Percentiles rank a stretch among this genome's conserved stretches.
These are phyloP conservation scores for Hydropsyche betteni DNA, from an alignment of 2,888 invertebrate genomes.

Conservation along the genomic window DNA sequence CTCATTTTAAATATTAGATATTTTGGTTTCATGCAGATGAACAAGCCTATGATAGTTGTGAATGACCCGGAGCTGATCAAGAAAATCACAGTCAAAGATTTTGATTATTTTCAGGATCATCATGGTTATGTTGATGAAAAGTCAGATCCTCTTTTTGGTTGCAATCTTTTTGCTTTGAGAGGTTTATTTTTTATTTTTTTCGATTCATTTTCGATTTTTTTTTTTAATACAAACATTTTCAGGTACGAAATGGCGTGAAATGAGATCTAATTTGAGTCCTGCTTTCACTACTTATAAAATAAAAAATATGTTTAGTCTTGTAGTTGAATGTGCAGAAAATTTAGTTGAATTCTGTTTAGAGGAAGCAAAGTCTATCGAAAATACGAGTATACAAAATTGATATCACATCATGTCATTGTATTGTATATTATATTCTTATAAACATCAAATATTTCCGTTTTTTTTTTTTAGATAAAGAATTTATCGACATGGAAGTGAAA, in stretches of 20 bases:
- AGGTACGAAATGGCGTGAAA: slow-evolving; percentile 60
- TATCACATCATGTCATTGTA: neutral
- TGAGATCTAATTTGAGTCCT: slow-evolving; percentile 59
- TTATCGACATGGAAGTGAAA: slow-evolving; percentile 11
- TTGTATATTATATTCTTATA: too few relatives aligned
- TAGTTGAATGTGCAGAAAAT: slow-evolving; percentile 59
- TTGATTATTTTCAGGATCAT: slow-evolving; percentile 65
- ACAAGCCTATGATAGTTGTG: slow-evolving; percentile 57
- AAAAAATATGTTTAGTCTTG: slow-evolving; percentile 53
- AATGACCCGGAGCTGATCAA: slow-evolving; percentile 63
- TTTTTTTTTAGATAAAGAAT: slow-evolving; percentile 4
- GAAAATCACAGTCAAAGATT: slow-evolving; percentile 64
- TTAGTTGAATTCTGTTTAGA: slow-evolving; percentile 56
- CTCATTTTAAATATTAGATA: slow-evolving; percentile 54
- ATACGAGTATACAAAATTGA: neutral
- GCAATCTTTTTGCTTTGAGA: slow-evolving; percentile 61
- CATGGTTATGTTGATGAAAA: slow-evolving; percentile 56
- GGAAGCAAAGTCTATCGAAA: slow-evolving; percentile 53
- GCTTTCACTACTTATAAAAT: slow-evolving; percentile 44
- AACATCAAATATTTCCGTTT: neutral
- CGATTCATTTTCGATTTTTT: neutral
- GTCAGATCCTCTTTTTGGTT: slow-evolving; percentile 62
- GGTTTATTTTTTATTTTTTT: slow-evolving; percentile 54
- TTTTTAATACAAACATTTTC: neutral
- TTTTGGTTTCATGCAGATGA: slow-evolving; percentile 60